phyloP scores from a whole-genome alignment of 2,888 invertebrate genomes.

The Lithosia quadra region DNA sequence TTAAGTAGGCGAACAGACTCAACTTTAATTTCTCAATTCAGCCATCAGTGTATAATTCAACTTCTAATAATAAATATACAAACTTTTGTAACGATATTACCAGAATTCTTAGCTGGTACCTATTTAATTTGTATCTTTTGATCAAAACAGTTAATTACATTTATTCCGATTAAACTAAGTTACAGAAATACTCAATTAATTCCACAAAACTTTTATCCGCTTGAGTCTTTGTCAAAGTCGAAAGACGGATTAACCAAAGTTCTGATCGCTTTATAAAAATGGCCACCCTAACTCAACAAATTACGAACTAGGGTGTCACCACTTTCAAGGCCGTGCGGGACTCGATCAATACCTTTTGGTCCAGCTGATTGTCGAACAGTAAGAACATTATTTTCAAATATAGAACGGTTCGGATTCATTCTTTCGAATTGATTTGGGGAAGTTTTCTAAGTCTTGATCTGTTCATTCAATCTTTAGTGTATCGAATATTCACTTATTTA shows the following conservation, averaged over 20 bases:
- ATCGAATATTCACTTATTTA: no score
- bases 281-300: slow-evolving; percentile 14
- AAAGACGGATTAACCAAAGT: slow-evolving; percentile 18
- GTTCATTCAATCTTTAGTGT: no score
- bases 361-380: slow-evolving; percentile 34
- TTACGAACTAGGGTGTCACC: slow-evolving; percentile 25
- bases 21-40: no score
- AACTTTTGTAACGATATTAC: not conserved
- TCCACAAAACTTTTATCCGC: not conserved
- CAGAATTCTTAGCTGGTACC: not conserved
- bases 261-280: slow-evolving; percentile 22
- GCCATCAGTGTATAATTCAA: not conserved
- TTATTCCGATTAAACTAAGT: not conserved
- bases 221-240: not conserved
- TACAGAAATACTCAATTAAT: not conserved
- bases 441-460: not conserved
- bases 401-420: slow-evolving; percentile 13
- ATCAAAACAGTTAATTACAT: not conserved
- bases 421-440: not conserved
- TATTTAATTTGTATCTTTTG: not conserved
- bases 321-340: slow-evolving; percentile 39
- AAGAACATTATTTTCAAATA: slow-evolving; percentile 17
- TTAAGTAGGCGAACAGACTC: no score
- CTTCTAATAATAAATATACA: not conserved
- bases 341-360: slow-evolving; percentile 45